Conservation (phyloP, 2,797 vertebrate species). For the Alosa sapidissima region DNA sequence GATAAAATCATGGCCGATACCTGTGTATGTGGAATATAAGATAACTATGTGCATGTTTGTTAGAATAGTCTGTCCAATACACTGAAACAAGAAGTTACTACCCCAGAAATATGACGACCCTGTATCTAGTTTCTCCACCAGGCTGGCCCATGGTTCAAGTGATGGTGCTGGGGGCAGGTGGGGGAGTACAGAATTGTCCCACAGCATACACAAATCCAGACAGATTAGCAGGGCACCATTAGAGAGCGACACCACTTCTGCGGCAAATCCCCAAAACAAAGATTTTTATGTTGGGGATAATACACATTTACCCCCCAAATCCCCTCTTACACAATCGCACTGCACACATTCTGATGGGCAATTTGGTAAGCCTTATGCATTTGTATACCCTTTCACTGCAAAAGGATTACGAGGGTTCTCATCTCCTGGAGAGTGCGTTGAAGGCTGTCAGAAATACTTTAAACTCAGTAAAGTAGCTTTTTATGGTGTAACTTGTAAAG, state of each 20-base stretch:
- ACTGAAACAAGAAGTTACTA: background rate
- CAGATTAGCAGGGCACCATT: conserved; percentile 46
- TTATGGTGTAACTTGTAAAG: background rate
- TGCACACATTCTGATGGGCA: conserved; percentile 29
- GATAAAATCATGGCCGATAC: background rate
- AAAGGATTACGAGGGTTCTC: conserved; percentile 28
- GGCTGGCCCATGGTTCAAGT: background rate
- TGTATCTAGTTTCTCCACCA: background rate
- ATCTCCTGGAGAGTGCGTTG: background rate
- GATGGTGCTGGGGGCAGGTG: conserved; percentile 5
- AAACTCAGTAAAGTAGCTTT: background rate
- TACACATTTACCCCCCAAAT: conserved; percentile 44
- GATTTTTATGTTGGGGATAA: conserved; percentile 42
- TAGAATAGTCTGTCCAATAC: background rate
- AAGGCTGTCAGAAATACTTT: background rate
- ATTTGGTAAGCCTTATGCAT: conserved; percentile 38
- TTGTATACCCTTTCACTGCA: conserved; percentile 32
- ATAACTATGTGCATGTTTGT: background rate
- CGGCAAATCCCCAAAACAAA: conserved; percentile 56
- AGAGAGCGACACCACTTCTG: conserved; percentile 45
- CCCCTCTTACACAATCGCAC: conserved; percentile 44
- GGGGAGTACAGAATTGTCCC: conserved; percentile 2
- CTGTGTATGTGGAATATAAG: background rate
- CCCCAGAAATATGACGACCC: background rate
- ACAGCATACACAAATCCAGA: conserved; percentile 33